These are phyloP conservation scores for Parauchenoglanis ngamensis DNA, from an alignment of 2,797 vertebrate genomes.

Conservation along the genomic window DNA sequence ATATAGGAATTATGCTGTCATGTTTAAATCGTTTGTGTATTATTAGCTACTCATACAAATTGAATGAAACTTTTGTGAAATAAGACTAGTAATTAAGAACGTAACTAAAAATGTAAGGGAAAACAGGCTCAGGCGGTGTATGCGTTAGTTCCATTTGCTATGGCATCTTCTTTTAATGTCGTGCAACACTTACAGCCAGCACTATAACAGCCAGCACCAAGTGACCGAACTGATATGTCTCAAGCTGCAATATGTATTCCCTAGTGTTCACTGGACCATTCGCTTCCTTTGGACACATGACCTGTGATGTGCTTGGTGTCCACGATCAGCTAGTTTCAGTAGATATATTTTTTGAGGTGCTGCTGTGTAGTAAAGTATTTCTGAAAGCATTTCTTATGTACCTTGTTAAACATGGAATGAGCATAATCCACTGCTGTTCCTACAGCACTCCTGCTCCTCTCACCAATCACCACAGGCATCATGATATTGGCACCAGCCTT, in stretches of 20 bases:
- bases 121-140: background rate
- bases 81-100: background rate
- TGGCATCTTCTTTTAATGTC: background rate
- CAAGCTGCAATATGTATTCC: background rate
- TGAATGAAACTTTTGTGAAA: background rate
- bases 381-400: conserved; percentile 51
- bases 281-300: background rate
- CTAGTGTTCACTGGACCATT: background rate
- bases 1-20: background rate
- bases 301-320: background rate
- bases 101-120: background rate
- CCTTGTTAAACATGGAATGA: conserved; percentile 79
- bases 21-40: background rate
- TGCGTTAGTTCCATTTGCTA: background rate
- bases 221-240: background rate
- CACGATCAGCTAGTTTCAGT: background rate
- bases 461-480: conserved; percentile 73
- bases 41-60: background rate
- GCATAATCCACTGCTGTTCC: conserved; percentile 84
- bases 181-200: background rate
- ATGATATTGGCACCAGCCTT: conserved; percentile 77
- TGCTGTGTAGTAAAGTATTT: background rate
- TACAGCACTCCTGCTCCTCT: conserved; percentile 60
- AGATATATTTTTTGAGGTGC: background rate
- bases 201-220: background rate